Percentiles rank a stretch among this genome's conserved stretches.
Conservation (phyloP, 2,888 invertebrate species). For the Laothoe populi region DNA sequence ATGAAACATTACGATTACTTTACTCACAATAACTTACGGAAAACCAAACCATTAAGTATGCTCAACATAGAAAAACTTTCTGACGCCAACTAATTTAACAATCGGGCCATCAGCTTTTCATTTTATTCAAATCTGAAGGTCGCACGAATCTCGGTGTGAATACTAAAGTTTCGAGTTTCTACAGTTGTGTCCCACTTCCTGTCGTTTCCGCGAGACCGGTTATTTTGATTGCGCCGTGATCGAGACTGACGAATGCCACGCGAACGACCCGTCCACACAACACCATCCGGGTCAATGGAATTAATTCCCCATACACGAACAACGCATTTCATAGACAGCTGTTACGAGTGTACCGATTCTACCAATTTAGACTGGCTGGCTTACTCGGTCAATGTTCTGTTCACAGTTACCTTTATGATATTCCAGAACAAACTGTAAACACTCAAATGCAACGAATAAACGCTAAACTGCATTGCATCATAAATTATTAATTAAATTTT, state of each 20-base stretch:
- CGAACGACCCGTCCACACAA: constrained; percentile 45
- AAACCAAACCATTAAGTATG: too few species aligned
- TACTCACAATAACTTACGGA: too few species aligned
- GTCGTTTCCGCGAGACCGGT: constrained; percentile 65
- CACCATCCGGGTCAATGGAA: constrained; percentile 69
- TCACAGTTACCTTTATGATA: not conserved
- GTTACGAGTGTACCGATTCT: constrained; percentile 33
- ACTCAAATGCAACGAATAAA: not conserved
- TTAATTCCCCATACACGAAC: constrained; percentile 53
- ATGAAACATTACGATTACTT: too few species aligned
- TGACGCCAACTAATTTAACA: constrained; percentile 12
- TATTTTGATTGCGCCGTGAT: constrained; percentile 63
- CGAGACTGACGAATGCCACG: constrained; percentile 57
- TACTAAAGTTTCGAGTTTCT: constrained; percentile 68
- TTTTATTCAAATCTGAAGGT: constrained; percentile 71
- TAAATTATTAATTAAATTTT: constrained; percentile 24
- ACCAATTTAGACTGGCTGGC: constrained; percentile 27
- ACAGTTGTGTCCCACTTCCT: constrained; percentile 68
- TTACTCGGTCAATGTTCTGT: not conserved
- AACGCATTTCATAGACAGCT: constrained; percentile 35
- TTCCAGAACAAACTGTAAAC: not conserved
- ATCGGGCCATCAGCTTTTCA: constrained; percentile 46
- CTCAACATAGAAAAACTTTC: constrained; percentile 14
- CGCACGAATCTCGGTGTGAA: constrained; percentile 54
- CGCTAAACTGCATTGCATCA: constrained; percentile 20